phyloP scores from a whole-genome alignment of 2,113 vertebrate species.

The Mustela lutreola region DNA sequence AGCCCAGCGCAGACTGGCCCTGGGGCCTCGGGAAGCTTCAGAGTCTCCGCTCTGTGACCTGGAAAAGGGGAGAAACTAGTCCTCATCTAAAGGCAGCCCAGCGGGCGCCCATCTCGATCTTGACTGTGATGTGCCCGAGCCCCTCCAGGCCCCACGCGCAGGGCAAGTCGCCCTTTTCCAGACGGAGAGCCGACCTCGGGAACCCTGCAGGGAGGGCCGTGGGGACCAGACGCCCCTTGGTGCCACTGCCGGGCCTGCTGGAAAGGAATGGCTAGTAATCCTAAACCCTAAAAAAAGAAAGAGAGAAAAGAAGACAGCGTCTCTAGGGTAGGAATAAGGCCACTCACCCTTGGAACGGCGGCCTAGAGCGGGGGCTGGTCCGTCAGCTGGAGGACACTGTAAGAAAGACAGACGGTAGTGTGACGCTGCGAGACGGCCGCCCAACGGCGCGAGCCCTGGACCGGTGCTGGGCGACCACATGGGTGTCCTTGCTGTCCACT shows the following conservation, averaged over 20 bases:
- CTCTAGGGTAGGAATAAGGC: neutral
- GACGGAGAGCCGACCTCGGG: fast-evolving
- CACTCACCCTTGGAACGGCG: fast-evolving
- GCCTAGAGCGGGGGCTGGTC: neutral
- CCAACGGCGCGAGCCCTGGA: fast-evolving
- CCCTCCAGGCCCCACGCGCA: fast-evolving
- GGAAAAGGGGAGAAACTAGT: too few species aligned
- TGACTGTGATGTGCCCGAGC: neutral
- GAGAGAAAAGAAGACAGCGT: fast-evolving
- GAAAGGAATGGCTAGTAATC: neutral
- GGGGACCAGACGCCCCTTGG: fast-evolving
- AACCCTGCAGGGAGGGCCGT: fast-evolving
- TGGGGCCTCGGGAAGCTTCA: fast-evolving
- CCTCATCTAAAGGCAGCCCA: too few species aligned
- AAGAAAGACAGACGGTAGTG: neutral
- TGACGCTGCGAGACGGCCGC: neutral
- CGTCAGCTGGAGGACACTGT: neutral
- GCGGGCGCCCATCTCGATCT: neutral
- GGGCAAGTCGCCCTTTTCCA: neutral
- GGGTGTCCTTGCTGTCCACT: fast-evolving
- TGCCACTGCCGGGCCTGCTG: fast-evolving
- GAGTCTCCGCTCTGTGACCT: neutral
- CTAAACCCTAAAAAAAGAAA: neutral
- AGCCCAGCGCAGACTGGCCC: fast-evolving
- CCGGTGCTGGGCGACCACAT: fast-evolving